Conservation (phyloP, 2,888 invertebrate genomes). For the Imbricaverruca yamaguchii region DNA sequence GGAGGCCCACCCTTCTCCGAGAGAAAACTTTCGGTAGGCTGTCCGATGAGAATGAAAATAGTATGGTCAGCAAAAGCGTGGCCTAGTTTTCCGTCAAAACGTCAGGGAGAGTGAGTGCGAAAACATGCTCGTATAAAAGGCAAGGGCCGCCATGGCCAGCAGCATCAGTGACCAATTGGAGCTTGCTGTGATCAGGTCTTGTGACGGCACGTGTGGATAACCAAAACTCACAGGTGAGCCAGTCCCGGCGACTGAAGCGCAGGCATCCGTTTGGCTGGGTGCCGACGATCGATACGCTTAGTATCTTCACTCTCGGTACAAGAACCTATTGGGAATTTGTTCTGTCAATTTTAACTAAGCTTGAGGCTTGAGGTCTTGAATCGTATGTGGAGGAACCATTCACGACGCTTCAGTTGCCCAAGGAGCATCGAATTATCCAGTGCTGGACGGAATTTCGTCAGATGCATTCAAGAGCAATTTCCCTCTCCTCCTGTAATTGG, state of each 20-base stretch:
- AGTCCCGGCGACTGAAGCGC: not conserved
- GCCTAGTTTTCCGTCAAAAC: constrained; percentile 8
- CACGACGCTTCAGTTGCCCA: too few relatives aligned
- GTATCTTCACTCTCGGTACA: too few relatives aligned
- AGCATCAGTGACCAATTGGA: not conserved
- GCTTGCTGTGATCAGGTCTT: not conserved
- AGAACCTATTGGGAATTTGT: too few relatives aligned
- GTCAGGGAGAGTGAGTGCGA: constrained; percentile 5
- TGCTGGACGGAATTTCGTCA: too few relatives aligned
- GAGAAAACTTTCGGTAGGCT: constrained; percentile 5
- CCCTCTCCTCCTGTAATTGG: too few relatives aligned
- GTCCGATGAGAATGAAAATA: not conserved
- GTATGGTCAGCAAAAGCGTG: not conserved
- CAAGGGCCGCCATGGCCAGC: not conserved
- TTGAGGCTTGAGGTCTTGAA: too few relatives aligned
- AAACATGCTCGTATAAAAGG: not conserved
- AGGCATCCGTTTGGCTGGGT: too few relatives aligned
- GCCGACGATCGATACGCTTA: too few relatives aligned
- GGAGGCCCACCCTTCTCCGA: not conserved
- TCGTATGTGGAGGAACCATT: too few relatives aligned
- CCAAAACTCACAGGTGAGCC: not conserved
- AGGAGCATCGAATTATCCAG: too few relatives aligned
- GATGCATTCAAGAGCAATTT: too few relatives aligned
- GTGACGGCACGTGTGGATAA: not conserved
- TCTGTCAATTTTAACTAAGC: too few relatives aligned